Conservation (phyloP, 2,888 invertebrate genomes). For the Nomada fucata region DNA sequence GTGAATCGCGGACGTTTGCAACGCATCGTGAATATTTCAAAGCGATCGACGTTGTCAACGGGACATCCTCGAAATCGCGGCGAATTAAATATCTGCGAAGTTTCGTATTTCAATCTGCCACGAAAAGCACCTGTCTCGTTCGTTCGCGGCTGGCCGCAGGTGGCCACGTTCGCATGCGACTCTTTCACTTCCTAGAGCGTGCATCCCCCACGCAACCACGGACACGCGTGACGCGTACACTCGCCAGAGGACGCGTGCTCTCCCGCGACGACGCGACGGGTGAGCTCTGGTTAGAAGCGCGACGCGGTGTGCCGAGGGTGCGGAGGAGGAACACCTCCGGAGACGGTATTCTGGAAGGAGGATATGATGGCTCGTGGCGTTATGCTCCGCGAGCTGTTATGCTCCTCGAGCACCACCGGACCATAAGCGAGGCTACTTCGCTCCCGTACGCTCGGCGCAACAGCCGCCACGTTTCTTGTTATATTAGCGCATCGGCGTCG, state of each 20-base stretch:
- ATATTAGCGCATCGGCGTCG: slow-evolving; percentile 82
- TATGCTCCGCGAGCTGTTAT: slow-evolving; percentile 83
- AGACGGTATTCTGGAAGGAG: slow-evolving; percentile 79
- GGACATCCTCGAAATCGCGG: too few species aligned
- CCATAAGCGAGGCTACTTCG: slow-evolving; percentile 82
- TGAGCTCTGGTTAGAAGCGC: slow-evolving; percentile 11
- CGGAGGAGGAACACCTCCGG: slow-evolving; percentile 65
- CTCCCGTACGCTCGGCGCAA: slow-evolving; percentile 71
- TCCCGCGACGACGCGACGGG: slow-evolving; percentile 25
- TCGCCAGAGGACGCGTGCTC: slow-evolving; percentile 50
- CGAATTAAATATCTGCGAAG: neutral
- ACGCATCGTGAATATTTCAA: too few species aligned
- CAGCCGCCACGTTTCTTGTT: slow-evolving; percentile 80
- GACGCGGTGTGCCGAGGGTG: slow-evolving; percentile 49
- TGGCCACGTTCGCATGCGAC: slow-evolving; percentile 21
- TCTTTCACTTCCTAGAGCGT: slow-evolving; percentile 43
- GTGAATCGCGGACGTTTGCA: too few species aligned
- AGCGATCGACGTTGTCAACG: too few species aligned
- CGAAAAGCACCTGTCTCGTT: slow-evolving; percentile 25
- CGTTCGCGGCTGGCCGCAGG: slow-evolving; percentile 2
- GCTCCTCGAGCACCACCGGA: slow-evolving; percentile 83
- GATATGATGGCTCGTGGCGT: slow-evolving; percentile 84
- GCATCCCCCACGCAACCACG: slow-evolving; percentile 34
- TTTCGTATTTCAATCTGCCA: neutral
- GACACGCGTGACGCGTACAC: slow-evolving; percentile 60